These are phyloP conservation scores for Epiblema foenella DNA, from an alignment of 2,888 invertebrate genomes.

Conservation along the genomic window DNA sequence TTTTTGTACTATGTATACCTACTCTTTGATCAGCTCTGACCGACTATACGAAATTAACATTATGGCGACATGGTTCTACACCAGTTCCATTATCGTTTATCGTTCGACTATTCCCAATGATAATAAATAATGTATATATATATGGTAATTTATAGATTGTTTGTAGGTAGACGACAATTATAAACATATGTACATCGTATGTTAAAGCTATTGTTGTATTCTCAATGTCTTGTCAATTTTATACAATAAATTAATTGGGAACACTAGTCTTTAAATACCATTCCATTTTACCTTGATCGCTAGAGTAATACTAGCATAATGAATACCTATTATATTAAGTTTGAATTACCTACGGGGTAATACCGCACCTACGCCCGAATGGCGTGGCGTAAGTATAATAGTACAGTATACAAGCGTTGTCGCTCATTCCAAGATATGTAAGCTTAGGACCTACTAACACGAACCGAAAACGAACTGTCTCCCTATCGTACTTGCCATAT, in stretches of 20 bases:
- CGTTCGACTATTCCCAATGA: constrained; percentile 12
- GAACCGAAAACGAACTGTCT: no score
- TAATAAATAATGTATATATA: constrained; percentile 34
- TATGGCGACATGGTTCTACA: neutral
- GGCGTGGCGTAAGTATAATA: no score
- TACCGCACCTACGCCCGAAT: no score
- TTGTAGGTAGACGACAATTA: constrained; percentile 39
- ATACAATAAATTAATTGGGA: constrained; percentile 47
- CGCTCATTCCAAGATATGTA: no score
- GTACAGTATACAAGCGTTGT: no score
- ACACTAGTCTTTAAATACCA: constrained; percentile 1
- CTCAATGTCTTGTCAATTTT: constrained; percentile 58
- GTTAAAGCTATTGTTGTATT: constrained; percentile 50
- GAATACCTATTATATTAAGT: no score
- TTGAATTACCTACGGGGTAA: no score
- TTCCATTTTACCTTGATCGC: neutral
- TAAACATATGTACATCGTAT: constrained; percentile 40
- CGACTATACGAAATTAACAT: neutral
- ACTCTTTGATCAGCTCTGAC: neutral
- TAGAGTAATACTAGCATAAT: no score
- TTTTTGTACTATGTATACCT: no score
- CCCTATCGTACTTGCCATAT: no score
- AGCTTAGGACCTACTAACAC: no score
- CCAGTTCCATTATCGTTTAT: neutral
- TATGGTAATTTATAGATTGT: constrained; percentile 9